phyloP scores from a whole-genome alignment of 1,140 invertebrate species.

The Bombyx mandarina region DNA sequence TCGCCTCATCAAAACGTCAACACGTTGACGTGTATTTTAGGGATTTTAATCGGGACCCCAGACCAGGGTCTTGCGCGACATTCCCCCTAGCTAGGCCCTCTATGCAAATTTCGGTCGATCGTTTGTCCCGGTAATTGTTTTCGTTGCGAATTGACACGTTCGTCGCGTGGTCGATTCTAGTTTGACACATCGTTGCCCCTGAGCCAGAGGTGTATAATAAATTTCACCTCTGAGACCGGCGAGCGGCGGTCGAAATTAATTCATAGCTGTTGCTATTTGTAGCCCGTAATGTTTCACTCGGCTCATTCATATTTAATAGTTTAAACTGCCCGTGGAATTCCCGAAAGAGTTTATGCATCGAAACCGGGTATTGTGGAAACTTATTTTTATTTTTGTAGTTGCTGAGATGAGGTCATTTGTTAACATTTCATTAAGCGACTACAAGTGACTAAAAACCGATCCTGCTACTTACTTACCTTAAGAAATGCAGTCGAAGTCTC shows the following conservation, averaged over 20 bases:
- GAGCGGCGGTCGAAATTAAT: slow-evolving; percentile 1
- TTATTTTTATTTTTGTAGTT: too few species aligned
- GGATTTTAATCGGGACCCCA: slow-evolving; percentile 50
- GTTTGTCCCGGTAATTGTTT: slow-evolving; percentile 53
- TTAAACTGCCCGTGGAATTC: neutral
- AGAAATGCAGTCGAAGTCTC: too few species aligned
- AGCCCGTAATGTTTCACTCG: neutral
- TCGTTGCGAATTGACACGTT: slow-evolving; percentile 52
- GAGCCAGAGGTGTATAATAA: neutral
- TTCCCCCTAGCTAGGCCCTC: slow-evolving; percentile 19
- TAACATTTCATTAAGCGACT: too few species aligned
- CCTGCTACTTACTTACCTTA: too few species aligned
- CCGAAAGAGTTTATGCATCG: too few species aligned
- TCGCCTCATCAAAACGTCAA: slow-evolving; percentile 67
- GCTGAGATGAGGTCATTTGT: too few species aligned
- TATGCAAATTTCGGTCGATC: slow-evolving; percentile 49
- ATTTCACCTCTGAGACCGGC: neutral
- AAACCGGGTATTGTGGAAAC: too few species aligned
- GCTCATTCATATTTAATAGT: slow-evolving; percentile 4
- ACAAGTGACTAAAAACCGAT: too few species aligned
- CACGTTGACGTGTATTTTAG: slow-evolving; percentile 63
- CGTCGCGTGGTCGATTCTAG: slow-evolving; percentile 26
- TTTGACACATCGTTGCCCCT: slow-evolving; percentile 19
- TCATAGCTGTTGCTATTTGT: slow-evolving; percentile 2
- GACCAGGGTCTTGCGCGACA: slow-evolving; percentile 21